Base-by-base conservation (phyloP, 2,888 invertebrate species). In the Apocheima hispidaria region DNA sequence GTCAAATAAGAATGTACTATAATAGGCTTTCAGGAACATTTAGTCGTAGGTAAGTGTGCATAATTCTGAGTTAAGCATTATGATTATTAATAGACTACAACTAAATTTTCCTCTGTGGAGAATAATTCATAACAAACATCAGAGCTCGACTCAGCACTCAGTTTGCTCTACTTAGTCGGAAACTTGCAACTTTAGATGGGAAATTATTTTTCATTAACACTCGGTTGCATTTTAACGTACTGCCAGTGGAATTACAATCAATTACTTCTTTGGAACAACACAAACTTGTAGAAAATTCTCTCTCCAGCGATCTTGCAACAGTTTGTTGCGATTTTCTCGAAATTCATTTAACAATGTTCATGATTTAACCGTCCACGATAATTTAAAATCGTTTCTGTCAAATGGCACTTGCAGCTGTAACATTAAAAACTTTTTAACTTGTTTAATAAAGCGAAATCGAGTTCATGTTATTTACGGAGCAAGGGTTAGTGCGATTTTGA, bases 161-260 rank as follows among this genome's bases (percentile, higher is more conserved):
- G 69, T 74, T 77, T 74, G 65, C 73, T 65, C 69, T 71, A 30
- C 46, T 46, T n/a, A 75, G 78, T 81, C 78, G 78, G 77, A 75
- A 84, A 82, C 82, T 83, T 83, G 77, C 81, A 82, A 84, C 80
- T 86, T 83, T 73, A 81, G 12, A 33, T 79, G 82, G 81, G 81
- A 80, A 89, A 88, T 87, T 85, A 88, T 88, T 90, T 90, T 88
- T 87, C 87, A 88, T 89, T 88, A 85, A 85, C 84, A 86, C 85
- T 87, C 70, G 69, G 81, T 74, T 85, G 84, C 82, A 70, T 84
- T 81, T 78, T 69, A 84, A 81, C 82, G 82, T 83, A 83, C 84
- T 79, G 80, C 81, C 74, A 77, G 78, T 71, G 73, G 79, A 88
- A 89, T 87, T 88, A 87, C 87, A 89, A 89, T 88, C 90, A 88